Percentiles rank a stretch among this genome's conserved stretches.
Evolutionary conservation across 2,797 vertebrate species (phyloP).

Genomic region (Poeciliopsis turneri): DNA sequence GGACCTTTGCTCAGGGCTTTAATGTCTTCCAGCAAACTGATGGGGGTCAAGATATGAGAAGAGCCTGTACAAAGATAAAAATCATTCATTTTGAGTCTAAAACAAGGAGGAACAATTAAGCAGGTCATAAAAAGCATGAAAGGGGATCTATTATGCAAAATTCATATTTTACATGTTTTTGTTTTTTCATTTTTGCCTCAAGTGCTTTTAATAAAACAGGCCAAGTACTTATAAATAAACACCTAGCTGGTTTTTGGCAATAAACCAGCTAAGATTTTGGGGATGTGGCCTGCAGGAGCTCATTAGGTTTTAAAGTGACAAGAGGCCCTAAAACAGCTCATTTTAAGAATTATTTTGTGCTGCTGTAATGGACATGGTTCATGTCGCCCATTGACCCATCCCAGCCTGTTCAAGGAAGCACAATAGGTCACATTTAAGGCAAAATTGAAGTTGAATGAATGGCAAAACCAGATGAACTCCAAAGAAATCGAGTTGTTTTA

Average conservation of each 20-base stretch:
- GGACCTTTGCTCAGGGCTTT: constrained; percentile 88
- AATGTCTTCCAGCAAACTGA: constrained; percentile 89
- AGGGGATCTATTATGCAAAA: not conserved
- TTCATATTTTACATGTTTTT: not conserved
- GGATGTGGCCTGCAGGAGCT: too few relatives aligned
- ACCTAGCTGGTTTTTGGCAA: too few relatives aligned
- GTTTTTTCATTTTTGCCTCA: not conserved
- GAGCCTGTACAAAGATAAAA: constrained; percentile 82
- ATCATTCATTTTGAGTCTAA: not conserved
- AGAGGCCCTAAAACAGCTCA: too few relatives aligned
- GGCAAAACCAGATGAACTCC: not conserved
- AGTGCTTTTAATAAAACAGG: too few relatives aligned
- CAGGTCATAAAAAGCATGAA: not conserved
- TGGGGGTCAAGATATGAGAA: constrained; percentile 92
- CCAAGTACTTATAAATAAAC: too few relatives aligned
- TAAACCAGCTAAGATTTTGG: too few relatives aligned
- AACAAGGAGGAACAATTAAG: not conserved
- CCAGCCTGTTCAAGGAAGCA: too few relatives aligned
- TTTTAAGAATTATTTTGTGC: too few relatives aligned
- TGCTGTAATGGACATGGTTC: too few relatives aligned
- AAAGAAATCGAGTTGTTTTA: not conserved
- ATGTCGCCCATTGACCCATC: too few relatives aligned
- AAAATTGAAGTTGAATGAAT: not conserved
- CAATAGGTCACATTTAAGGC: not conserved
- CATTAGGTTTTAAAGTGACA: too few relatives aligned